A percentile compares a stretch with the other conserved stretches of the same genome.
phyloP scores from a whole-genome alignment of 2,888 invertebrate genomes.

The Tetragonisca angustula region DNA sequence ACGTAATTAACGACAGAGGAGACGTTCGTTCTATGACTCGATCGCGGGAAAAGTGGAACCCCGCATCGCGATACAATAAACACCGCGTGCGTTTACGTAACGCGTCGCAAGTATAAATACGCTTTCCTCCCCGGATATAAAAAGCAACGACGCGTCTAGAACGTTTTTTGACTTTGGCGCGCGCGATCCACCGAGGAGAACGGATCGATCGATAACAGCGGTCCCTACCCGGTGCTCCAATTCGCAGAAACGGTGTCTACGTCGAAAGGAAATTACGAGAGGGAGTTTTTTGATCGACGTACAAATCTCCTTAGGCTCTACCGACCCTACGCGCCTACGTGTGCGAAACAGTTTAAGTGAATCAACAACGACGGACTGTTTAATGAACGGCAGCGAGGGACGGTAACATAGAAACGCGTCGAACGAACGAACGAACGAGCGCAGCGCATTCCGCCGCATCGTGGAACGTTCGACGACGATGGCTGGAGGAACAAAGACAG shows the following conservation, averaged over 20 bases:
- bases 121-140: slow-evolving; percentile 4
- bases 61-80: neutral
- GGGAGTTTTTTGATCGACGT: neutral
- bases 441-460: slow-evolving; percentile 17
- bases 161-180: neutral
- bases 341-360: slow-evolving; percentile 19
- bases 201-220: neutral
- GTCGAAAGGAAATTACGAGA: neutral
- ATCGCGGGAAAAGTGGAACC: neutral
- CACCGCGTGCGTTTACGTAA: slow-evolving; percentile 11
- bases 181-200: neutral
- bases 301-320: slow-evolving; percentile 2
- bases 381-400: slow-evolving; percentile 24
- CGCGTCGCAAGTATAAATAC: neutral
- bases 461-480: slow-evolving; percentile 21
- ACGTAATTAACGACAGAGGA: neutral
- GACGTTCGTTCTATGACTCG: neutral
- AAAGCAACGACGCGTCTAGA: neutral
- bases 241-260: neutral
- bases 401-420: slow-evolving; percentile 38
- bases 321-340: neutral
- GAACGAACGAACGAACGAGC: neutral
- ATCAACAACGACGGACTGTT: slow-evolving; percentile 38
- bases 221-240: neutral
- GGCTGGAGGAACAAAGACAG: neutral